phyloP scores from a whole-genome alignment of 2,797 vertebrate genomes.

The Selene dorsalis region DNA sequence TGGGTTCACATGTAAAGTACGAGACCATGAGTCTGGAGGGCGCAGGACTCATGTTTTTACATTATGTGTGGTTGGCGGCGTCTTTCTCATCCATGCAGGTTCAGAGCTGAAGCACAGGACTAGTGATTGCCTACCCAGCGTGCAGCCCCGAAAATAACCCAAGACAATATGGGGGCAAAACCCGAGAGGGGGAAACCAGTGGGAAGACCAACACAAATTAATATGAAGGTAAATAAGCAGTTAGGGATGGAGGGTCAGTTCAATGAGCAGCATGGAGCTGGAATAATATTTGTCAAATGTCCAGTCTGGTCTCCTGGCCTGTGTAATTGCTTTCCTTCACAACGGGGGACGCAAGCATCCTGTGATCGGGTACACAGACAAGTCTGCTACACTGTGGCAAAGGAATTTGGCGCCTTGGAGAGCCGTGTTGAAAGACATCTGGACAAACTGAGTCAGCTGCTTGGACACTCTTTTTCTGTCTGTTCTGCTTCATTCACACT shows the following conservation, averaged over 20 bases:
- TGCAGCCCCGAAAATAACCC: constrained; percentile 55
- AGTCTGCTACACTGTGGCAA: constrained; percentile 38
- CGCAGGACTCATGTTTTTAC: constrained; percentile 29
- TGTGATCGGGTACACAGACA: constrained; percentile 35
- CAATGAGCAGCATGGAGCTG: constrained; percentile 58
- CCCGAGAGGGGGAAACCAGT: constrained; percentile 52
- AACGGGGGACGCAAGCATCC: constrained; percentile 44
- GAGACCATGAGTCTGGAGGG: constrained; percentile 44
- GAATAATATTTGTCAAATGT: constrained; percentile 74
- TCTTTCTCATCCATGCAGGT: constrained; percentile 24
- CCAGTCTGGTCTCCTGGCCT: constrained; percentile 37
- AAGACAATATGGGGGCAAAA: constrained; percentile 54
- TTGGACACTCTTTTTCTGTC: constrained; percentile 2
- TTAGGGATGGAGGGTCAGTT: constrained; percentile 54
- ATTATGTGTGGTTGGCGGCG: constrained; percentile 40
- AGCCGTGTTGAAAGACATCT: constrained; percentile 55
- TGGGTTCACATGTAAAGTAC: constrained; percentile 2
- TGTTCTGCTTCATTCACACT: constrained; percentile 19
- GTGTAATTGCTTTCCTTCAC: constrained; percentile 53
- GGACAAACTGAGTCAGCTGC: constrained; percentile 30
- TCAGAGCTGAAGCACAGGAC: constrained; percentile 57
- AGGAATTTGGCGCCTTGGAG: constrained; percentile 59
- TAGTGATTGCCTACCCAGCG: constrained; percentile 38
- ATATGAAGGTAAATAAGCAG: constrained; percentile 71
- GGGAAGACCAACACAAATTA: constrained; percentile 72